Percentiles rank a stretch among this genome's conserved stretches.
These are phyloP conservation scores for Aphelinus certus DNA, from an alignment of 1,140 invertebrate genomes.

Conservation along the genomic window DNA sequence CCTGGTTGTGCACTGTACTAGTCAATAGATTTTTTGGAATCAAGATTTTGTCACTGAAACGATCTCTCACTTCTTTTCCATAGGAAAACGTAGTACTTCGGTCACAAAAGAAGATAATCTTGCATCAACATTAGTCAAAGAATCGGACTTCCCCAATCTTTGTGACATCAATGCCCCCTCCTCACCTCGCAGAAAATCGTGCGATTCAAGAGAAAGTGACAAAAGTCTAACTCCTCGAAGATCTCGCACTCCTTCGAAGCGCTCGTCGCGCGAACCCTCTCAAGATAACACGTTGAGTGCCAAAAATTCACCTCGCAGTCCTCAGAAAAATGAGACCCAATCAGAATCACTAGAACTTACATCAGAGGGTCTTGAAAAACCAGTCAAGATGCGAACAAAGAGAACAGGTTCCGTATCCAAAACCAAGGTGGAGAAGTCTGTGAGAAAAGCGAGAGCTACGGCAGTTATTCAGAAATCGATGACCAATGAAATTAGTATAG, in stretches of 20 bases:
- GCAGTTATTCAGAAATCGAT: too few relatives aligned
- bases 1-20: too few relatives aligned
- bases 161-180: too few relatives aligned
- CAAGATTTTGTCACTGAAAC: too few relatives aligned
- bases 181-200: too few relatives aligned
- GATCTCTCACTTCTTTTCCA: too few relatives aligned
- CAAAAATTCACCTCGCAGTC: neutral
- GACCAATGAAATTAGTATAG: too few relatives aligned
- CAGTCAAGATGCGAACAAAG: neutral
- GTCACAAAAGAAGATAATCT: constrained; percentile 1
- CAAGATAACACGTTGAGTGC: neutral
- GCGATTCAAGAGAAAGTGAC: neutral
- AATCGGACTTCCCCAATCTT: too few relatives aligned
- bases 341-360: too few relatives aligned
- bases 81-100: constrained; percentile 5
- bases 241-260: neutral
- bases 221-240: neutral
- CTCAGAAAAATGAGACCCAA: constrained; percentile 3
- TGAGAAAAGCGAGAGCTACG: constrained; percentile 13
- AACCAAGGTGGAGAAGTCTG: neutral
- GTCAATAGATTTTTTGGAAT: too few relatives aligned
- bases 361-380: neutral
- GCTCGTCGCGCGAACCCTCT: neutral
- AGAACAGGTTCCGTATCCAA: neutral
- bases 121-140: too few relatives aligned